A percentile compares a stretch with the other conserved stretches of the same genome.
These are phyloP conservation scores for Caenorhabditis sp. DNA, from an alignment of 2,888 invertebrate genomes.

Conservation along the genomic window DNA sequence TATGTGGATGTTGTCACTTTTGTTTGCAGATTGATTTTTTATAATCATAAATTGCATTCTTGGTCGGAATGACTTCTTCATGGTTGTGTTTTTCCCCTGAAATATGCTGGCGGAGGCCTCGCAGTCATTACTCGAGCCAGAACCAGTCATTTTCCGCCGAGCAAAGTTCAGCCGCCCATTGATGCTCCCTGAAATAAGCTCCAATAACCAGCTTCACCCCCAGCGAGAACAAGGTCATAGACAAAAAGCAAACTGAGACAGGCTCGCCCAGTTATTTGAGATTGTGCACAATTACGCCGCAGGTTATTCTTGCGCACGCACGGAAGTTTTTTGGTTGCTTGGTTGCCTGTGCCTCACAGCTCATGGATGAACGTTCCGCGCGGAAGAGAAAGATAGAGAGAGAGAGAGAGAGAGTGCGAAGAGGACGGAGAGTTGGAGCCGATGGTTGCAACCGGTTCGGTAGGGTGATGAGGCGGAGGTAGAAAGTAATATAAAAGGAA, in stretches of 20 bases:
- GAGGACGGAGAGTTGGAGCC: constrained; percentile 11
- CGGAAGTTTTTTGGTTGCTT: constrained; percentile 29
- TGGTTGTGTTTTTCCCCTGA: too few relatives aligned
- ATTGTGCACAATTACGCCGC: constrained; percentile 19
- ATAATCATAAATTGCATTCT: too few relatives aligned
- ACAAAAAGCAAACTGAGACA: constrained; percentile 43
- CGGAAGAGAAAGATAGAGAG: too few relatives aligned
- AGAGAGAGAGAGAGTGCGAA: too few relatives aligned
- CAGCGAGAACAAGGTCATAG: constrained; percentile 34
- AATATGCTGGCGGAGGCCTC: too few relatives aligned
- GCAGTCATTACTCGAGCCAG: too few relatives aligned
- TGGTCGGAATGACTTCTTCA: too few relatives aligned
- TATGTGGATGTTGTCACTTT: too few relatives aligned
- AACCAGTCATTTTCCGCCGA: neutral
- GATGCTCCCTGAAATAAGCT: constrained; percentile 6
- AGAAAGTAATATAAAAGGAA: constrained; percentile 27
- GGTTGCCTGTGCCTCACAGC: too few relatives aligned
- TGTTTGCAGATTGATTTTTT: too few relatives aligned
- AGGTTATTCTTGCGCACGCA: constrained; percentile 27
- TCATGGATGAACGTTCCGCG: constrained; percentile 22
- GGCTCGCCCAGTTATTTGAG: constrained; percentile 3
- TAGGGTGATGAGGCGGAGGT: too few relatives aligned
- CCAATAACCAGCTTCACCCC: constrained; percentile 11
- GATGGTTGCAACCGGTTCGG: constrained; percentile 35
- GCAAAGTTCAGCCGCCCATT: neutral